Evolutionary conservation across 2,888 invertebrate species (phyloP), one percentile per base, ranked within the genome.

Genomic region (Coelopa pilipes): DNA sequence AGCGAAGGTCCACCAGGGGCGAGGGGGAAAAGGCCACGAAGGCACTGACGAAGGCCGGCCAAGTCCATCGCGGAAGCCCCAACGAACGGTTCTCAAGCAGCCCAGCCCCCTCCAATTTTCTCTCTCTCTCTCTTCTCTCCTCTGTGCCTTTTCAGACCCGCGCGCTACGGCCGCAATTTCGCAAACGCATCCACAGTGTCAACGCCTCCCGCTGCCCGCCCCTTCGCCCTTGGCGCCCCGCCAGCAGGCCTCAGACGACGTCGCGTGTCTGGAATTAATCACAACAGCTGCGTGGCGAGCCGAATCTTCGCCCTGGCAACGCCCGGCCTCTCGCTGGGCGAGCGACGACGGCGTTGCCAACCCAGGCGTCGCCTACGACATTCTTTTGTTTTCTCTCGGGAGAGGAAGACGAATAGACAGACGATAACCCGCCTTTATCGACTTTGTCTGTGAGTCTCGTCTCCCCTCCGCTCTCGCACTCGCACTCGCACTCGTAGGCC

Each of bases 401-500:
- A 47, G 17, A 46, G 46, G n/a, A 10, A 46, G n/a, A 47, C 45
- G 19, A 34, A 15, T 17, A 46, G 7, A 63, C 46, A 63, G 17
- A 63, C 34, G 34, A 34, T 34, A 34, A 34, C 2, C 34, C 34
- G 34, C 2, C 34, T 34, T 34, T 34, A 34, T 34, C 34, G 34
- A 34, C 34, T n/a, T n/a, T 34, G 34, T 34, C 34, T 34, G 34
- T 7, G 34, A 34, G 34, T 34, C 34, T 34, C 34, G 2, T 34
- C 34, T 34, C 5, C n/a, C 59, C 24, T 13, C 53, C 10, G 4
- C 53, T 53, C n/a, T 53, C 3, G 10, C 60, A 60, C 24, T 65
- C 70, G 72, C 76, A 75, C 71, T 34, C 74, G 55, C 62, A 62
- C 15, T 24, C 49, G 60, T 47, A 67, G n/a, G 62, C 60, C 50